Base-by-base conservation (phyloP, 2,113 vertebrate species). In the Plecotus auritus region DNA sequence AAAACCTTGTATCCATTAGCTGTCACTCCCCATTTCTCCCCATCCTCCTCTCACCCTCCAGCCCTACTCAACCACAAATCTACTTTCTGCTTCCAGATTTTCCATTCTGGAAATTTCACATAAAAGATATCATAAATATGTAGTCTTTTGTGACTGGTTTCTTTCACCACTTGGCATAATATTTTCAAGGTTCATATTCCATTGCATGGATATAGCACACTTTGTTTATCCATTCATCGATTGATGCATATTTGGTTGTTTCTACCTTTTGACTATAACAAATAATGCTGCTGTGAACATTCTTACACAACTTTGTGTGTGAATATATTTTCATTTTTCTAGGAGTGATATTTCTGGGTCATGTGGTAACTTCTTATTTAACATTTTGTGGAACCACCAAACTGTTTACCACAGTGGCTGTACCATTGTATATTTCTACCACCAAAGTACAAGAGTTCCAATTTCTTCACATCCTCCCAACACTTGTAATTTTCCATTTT, bases 11-110 rank as follows among this genome's bases (percentile, higher is more conserved):
- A 2, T 42, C 35, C 28, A 20, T 37, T 54, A 54, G 54, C 54
- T 45, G 35, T 73, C 69, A 66, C 37, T 45, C 14, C 9, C 47
- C 8, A 30, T 83, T 56, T 91, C 1, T 7, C 18, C 32, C 7
- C 16, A 73, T 12, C 6, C 35, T 45, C 40, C 26, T 28, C 40
- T 28, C 59, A 45, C 16, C n/a, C 23, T 56, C 32, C 26, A 56
- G 45, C 18, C 67, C 26, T 32, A 67, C 8, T 74, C 32, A 51
- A 74, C 30, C 51, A 84, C 64, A 28, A 6, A 56, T 86, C 73
- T 72, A 26, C 18, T 37, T 85, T 85, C 56, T 73, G 10, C 64
- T 93, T 81, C 16, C 40, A 73, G 73, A 85, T 74, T 66, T 85
- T 56, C 66, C 61, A 16, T 66, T 81, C 47, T 70, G 42, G 51